Evolutionary conservation across 2,888 invertebrate species (phyloP).

Genomic region (Apeira syringaria): DNA sequence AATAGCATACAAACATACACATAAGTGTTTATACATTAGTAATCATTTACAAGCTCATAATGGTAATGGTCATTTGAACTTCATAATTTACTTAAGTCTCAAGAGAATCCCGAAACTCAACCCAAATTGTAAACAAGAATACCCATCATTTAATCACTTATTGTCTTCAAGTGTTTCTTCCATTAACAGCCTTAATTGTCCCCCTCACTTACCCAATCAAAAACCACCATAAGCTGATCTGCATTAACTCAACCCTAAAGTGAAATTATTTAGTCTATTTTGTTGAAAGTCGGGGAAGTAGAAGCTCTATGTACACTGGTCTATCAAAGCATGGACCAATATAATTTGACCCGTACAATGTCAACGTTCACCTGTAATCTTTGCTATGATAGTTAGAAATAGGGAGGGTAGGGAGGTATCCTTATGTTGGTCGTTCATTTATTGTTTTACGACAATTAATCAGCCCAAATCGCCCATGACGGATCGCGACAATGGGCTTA

Average conservation of each 20-base stretch:
- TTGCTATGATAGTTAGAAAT: neutral
- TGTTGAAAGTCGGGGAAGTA: neutral
- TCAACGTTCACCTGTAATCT: neutral
- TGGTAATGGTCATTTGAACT: too few species aligned
- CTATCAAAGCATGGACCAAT: neutral
- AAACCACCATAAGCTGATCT: slow-evolving; percentile 24
- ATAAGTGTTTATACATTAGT: too few species aligned
- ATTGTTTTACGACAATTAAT: slow-evolving; percentile 68
- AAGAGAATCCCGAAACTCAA: neutral
- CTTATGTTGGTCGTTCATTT: slow-evolving; percentile 26
- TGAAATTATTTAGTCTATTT: too few species aligned
- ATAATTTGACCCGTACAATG: neutral
- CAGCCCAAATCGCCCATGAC: slow-evolving; percentile 55
- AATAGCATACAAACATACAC: too few species aligned
- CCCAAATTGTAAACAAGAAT: slow-evolving; percentile 1
- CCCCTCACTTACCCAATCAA: slow-evolving; percentile 38
- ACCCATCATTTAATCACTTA: slow-evolving; percentile 41
- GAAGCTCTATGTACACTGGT: neutral
- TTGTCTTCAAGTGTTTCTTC: slow-evolving; percentile 46
- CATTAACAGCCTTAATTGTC: slow-evolving; percentile 57
- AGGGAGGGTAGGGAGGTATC: slow-evolving; percentile 15
- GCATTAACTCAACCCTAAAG: slow-evolving; percentile 15
- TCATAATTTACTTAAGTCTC: too few species aligned
- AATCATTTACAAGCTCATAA: too few species aligned
- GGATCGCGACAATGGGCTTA: slow-evolving; percentile 60